Evolutionary conservation across 2,113 vertebrate species (phyloP).

Genomic region (Oryzias javanicus): DNA sequence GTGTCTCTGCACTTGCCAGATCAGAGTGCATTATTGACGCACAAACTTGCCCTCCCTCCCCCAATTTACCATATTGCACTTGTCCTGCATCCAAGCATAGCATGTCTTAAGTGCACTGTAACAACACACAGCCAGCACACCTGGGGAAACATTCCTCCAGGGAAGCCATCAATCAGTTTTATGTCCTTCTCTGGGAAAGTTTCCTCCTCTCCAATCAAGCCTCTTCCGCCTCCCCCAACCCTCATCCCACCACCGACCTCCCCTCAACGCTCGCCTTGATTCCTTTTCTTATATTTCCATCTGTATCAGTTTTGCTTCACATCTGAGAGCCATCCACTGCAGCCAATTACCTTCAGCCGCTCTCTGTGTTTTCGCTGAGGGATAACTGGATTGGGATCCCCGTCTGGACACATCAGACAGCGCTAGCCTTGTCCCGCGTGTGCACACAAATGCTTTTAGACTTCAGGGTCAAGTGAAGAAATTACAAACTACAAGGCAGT

Average conservation of each 20-base stretch:
- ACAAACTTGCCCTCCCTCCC: slow-evolving; percentile 57
- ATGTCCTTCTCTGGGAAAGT: slow-evolving; percentile 79
- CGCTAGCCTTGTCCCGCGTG: slow-evolving; percentile 29
- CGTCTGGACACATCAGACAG: too few relatives aligned
- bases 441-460: slow-evolving; percentile 53
- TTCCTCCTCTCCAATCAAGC: slow-evolving; percentile 72
- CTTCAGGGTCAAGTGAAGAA: slow-evolving; percentile 4
- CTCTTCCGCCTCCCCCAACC: slow-evolving; percentile 35
- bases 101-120: slow-evolving; percentile 61
- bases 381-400: slow-evolving; percentile 51
- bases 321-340: slow-evolving; percentile 70
- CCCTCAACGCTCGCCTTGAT: slow-evolving; percentile 14
- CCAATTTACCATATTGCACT: slow-evolving; percentile 71
- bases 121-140: slow-evolving; percentile 68
- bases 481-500: too few relatives aligned
- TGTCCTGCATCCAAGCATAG: slow-evolving; percentile 72
- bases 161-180: slow-evolving; percentile 84
- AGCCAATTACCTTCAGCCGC: slow-evolving; percentile 64
- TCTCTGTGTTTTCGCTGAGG: slow-evolving; percentile 59
- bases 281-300: slow-evolving; percentile 72
- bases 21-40: slow-evolving; percentile 53
- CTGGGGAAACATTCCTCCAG: slow-evolving; percentile 81
- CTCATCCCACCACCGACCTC: not conserved
- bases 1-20: slow-evolving; percentile 42
- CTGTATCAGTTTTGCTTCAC: slow-evolving; percentile 76